Evolutionary conservation across 1,140 invertebrate genomes (phyloP).

Genomic region (Drosophila ogumai): DNA sequence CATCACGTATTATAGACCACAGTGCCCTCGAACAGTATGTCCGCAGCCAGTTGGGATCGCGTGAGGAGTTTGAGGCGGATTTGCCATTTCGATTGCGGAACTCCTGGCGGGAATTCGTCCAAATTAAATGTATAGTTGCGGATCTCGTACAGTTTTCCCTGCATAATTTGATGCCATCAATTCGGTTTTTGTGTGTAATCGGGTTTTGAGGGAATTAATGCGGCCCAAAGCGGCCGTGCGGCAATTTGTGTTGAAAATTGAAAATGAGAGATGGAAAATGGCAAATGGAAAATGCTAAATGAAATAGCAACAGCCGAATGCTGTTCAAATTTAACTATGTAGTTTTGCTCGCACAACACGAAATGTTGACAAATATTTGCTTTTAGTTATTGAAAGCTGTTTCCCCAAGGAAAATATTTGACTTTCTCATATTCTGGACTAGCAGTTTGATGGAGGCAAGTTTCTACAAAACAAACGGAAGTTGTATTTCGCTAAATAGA

Average conservation of each 20-base stretch:
- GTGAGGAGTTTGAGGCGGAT: slow-evolving; percentile 27
- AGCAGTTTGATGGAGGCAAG: neutral
- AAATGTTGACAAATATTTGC: slow-evolving; percentile 53
- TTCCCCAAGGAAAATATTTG: slow-evolving; percentile 37
- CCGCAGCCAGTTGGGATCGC: slow-evolving; percentile 10
- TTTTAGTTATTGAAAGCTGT: slow-evolving; percentile 53
- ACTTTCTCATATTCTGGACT: neutral
- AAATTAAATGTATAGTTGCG: slow-evolving; percentile 53
- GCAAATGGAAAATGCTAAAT: slow-evolving; percentile 23
- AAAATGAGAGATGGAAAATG: slow-evolving; percentile 33
- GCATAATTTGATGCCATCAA: slow-evolving; percentile 50
- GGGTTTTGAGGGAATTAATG: slow-evolving; percentile 44
- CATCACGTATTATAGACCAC: slow-evolving; percentile 60
- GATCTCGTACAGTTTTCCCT: slow-evolving; percentile 46
- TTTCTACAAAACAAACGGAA: slow-evolving; percentile 25
- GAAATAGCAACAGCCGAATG: slow-evolving; percentile 33
- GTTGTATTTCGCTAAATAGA: slow-evolving; percentile 34
- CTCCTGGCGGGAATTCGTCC: slow-evolving; percentile 45
- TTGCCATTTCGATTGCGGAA: slow-evolving; percentile 45
- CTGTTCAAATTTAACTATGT: slow-evolving; percentile 32
- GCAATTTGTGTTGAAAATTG: slow-evolving; percentile 18
- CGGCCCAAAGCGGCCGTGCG: slow-evolving; percentile 4
- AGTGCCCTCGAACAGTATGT: slow-evolving; percentile 22
- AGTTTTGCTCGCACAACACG: slow-evolving; percentile 26
- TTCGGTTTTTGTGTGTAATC: slow-evolving; percentile 30